Conservation (phyloP, 2,888 invertebrate genomes). For the Rotaria macrura region DNA sequence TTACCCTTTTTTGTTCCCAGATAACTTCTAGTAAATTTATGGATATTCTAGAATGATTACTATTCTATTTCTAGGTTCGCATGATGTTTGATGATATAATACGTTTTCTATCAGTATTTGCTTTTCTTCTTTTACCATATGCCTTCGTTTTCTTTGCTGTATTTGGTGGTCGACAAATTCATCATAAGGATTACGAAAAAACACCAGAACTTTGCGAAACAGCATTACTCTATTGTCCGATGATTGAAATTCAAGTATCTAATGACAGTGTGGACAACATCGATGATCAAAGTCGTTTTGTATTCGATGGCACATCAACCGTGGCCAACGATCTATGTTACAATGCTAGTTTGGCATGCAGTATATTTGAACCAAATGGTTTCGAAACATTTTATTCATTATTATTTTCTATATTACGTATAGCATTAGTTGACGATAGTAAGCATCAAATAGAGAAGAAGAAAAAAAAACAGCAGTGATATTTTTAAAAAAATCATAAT, state of each 20-base stretch:
- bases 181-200: not conserved
- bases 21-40: too few species aligned
- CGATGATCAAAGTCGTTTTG: not conserved
- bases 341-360: not conserved
- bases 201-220: not conserved
- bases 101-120: not conserved
- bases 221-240: not conserved
- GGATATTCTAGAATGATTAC: too few species aligned
- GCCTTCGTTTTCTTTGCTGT: not conserved
- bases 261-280: not conserved
- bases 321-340: not conserved
- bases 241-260: not conserved
- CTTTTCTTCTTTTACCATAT: not conserved
- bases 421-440: conserved; percentile 5
- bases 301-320: not conserved
- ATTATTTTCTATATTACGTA: not conserved
- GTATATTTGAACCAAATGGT: not conserved
- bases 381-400: not conserved
- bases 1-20: too few species aligned
- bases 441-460: not conserved
- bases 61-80: not conserved
- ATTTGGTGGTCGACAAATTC: conserved; percentile 2
- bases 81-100: conserved; percentile 21
- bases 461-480: too few species aligned
- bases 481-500: too few species aligned